These are phyloP conservation scores for Meandrusa payeni DNA, from an alignment of 2,888 invertebrate species.

Conservation along the genomic window DNA sequence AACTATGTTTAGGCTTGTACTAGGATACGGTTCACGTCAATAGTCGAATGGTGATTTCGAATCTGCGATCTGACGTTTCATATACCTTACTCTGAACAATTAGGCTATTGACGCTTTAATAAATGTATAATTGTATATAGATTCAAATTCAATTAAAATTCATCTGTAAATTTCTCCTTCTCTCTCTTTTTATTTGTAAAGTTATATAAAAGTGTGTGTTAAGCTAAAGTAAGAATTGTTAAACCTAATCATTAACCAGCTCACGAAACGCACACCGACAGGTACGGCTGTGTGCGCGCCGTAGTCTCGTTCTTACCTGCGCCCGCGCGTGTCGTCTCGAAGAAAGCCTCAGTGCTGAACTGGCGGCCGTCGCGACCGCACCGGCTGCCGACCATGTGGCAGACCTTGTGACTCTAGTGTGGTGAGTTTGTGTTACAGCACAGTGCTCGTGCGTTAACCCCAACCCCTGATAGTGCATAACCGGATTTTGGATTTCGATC, in stretches of 20 bases:
- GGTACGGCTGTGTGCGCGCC: conserved; percentile 42
- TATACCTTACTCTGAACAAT: no score
- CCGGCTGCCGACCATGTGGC: conserved; percentile 70
- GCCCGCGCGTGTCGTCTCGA: conserved; percentile 57
- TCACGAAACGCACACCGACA: conserved; percentile 37
- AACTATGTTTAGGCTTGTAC: no score
- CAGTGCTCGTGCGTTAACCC: conserved; percentile 76
- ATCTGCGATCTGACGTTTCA: no score
- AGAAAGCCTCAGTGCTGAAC: conserved; percentile 71
- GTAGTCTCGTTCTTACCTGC: conserved; percentile 69
- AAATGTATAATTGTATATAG: no score
- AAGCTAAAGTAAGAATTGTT: conserved; percentile 14
- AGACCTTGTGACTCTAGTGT: conserved; percentile 69
- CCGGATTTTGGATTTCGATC: conserved; percentile 69
- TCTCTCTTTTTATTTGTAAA: no score
- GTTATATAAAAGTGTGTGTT: not conserved
- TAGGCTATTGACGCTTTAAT: no score
- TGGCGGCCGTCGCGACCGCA: conserved; percentile 74
- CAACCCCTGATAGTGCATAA: conserved; percentile 76
- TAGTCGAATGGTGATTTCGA: no score
- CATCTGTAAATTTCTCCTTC: no score
- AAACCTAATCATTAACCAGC: conserved; percentile 36
- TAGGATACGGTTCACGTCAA: no score
- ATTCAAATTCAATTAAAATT: no score
- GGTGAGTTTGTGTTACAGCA: conserved; percentile 70